These are phyloP conservation scores for Tetragnatha montana DNA, from an alignment of 2,888 invertebrate species.

Conservation along the genomic window DNA sequence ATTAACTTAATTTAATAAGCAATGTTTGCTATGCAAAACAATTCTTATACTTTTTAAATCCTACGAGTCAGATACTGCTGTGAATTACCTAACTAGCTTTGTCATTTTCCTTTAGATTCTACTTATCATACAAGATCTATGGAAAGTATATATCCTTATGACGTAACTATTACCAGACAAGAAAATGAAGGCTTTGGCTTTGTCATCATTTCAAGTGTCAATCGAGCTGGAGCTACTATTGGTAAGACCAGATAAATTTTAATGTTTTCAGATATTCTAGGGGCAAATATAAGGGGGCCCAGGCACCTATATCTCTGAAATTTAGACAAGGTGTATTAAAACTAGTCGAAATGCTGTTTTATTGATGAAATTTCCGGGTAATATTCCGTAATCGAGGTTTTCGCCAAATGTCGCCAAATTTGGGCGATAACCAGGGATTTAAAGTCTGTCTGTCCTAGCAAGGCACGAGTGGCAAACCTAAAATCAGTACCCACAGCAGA, in stretches of 20 bases:
- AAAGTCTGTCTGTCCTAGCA: no score
- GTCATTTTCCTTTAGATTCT: constrained; percentile 47
- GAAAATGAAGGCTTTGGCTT: constrained; percentile 99
- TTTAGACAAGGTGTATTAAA: no score
- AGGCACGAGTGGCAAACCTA: no score
- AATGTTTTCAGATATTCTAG: no score
- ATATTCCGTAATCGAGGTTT: no score
- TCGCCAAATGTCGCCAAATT: no score
- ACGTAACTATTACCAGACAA: constrained; percentile 91
- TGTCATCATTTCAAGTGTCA: constrained; percentile 96
- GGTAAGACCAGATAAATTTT: constrained; percentile 33
- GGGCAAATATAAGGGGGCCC: no score
- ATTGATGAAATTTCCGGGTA: neutral
- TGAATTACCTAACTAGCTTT: neutral
- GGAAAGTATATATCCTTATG: constrained; percentile 82
- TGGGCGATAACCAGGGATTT: no score
- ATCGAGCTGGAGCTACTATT: constrained; percentile 77
- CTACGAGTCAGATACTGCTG: neutral
- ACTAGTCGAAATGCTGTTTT: neutral
- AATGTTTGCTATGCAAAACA: neutral
- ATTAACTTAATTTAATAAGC: neutral
- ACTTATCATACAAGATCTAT: constrained; percentile 73
- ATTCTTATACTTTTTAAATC: neutral
- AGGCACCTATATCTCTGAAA: no score
- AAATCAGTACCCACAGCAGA: no score